Evolutionary conservation across 2,113 vertebrate genomes (phyloP), one percentile per base, ranked within the genome.

Genomic region (Trematocara macrostoma): DNA sequence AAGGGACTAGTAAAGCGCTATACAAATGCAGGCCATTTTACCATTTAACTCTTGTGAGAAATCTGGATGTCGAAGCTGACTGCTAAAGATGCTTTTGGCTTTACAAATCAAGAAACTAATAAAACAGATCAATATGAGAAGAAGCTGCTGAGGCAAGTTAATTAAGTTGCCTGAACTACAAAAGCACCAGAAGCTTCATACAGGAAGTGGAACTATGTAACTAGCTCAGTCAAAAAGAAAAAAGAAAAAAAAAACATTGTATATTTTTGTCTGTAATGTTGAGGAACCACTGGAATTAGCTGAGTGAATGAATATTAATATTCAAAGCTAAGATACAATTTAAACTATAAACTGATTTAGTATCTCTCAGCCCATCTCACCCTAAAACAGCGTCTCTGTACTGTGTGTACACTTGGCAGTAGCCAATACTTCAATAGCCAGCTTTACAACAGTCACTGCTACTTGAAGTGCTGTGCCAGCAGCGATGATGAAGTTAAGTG

Each of bases 321-420:
- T 35, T 7, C 86, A 88, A 53, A 42, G 56, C 18, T 8, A 14
- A 76, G 56, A 34, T 16, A 35, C 49, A 56, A 76, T 81, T 7
- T 61, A 51, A 83, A 20, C 15, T 74, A 23, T 4, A 23, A 64
- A 64, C 59, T 1, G 4, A 76, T 76, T 49, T 76, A 76, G 42
- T 5, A 49, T 47, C 3, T 52, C 31, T 38, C 20, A 83, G 51
- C 59, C 71, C 52, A 40, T 87, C 67, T 89, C 78, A 86, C 88
- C 81, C 53, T 35, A 88, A 87, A 93, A 91, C 81, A 84, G 18
- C 51, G 81, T 84, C 79, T 87, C 84, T 94, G 84, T 90, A 61
- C 20, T 74, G 18, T 80, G 84, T 92, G 74, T 83, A 86, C 14
- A 49, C 38, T 91, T 76, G 56, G 79, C 20, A 76, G 51, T 3